Conservation (phyloP, 2,888 invertebrate genomes). For the Ectemnius continuus region DNA sequence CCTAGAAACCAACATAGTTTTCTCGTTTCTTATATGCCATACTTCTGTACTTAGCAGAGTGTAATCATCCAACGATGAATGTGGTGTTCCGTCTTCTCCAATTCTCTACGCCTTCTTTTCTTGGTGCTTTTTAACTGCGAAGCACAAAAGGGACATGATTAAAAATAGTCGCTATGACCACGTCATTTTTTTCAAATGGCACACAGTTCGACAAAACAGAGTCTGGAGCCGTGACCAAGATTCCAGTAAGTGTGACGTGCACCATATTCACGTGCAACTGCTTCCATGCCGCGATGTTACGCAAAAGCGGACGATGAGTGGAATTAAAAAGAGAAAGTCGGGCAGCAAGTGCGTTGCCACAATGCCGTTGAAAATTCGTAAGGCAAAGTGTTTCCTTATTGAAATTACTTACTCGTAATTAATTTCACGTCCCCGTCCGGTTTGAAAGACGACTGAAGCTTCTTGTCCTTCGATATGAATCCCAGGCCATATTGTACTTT, state of each 20-base stretch:
- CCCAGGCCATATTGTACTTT: constrained; percentile 81
- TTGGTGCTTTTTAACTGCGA: constrained; percentile 63
- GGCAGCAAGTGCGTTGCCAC: not conserved
- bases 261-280: not conserved
- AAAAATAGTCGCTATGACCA: not conserved
- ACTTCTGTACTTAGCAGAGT: too few species aligned
- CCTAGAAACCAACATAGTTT: not conserved
- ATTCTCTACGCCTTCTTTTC: constrained; percentile 56
- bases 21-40: too few species aligned
- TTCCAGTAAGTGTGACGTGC: too few species aligned
- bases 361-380: not conserved
- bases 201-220: not conserved
- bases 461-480: constrained; percentile 68
- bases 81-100: not conserved
- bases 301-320: not conserved
- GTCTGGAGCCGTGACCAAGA: not conserved
- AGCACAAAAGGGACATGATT: constrained; percentile 6
- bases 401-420: constrained; percentile 67
- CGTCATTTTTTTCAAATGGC: not conserved
- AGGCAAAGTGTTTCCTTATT: not conserved
- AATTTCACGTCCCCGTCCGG: constrained; percentile 70
- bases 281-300: not conserved
- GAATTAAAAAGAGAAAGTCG: constrained; percentile 10
- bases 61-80: not conserved
- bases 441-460: constrained; percentile 68